Evolutionary conservation across 1,140 invertebrate species (phyloP).

Genomic region (Drosophila pseudoananassae): DNA sequence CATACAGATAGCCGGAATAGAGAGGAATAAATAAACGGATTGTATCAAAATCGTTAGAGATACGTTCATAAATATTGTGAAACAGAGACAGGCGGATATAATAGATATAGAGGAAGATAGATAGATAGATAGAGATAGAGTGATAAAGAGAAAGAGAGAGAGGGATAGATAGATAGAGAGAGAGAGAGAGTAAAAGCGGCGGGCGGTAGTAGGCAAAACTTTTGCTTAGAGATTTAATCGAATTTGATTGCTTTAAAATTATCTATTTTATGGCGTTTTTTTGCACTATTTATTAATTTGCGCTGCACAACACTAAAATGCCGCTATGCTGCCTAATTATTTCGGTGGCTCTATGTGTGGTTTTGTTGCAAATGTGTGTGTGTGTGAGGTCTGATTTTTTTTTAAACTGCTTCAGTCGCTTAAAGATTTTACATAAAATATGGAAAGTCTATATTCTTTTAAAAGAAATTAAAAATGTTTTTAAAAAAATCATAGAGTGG

Average conservation of each 20-base stretch:
- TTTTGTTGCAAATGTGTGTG: constrained; percentile 30
- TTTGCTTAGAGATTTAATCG: constrained; percentile 58
- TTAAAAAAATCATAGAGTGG: background rate
- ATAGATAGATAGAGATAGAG: constrained; percentile 38
- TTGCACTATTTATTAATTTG: constrained; percentile 32
- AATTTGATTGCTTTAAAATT: constrained; percentile 42
- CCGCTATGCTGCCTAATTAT: constrained; percentile 58
- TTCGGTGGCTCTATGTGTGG: constrained; percentile 41
- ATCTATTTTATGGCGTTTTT: constrained; percentile 39
- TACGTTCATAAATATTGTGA: constrained; percentile 32
- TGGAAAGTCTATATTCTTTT: background rate
- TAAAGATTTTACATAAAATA: background rate
- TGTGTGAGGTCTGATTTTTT: constrained; percentile 6
- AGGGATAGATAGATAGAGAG: constrained; percentile 52
- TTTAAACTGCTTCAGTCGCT: constrained; percentile 26
- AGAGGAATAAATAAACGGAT: constrained; percentile 45
- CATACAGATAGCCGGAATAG: constrained; percentile 44
- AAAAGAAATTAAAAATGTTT: background rate
- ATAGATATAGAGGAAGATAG: constrained; percentile 39
- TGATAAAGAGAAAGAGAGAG: constrained; percentile 32
- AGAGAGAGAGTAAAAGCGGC: constrained; percentile 73
- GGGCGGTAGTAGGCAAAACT: constrained; percentile 79
- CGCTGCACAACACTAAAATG: constrained; percentile 56
- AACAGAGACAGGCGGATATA: constrained; percentile 44
- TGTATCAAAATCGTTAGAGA: constrained; percentile 46